Conservation (phyloP, 2,113 vertebrate species). For the Poeciliopsis turrubarensis region DNA sequence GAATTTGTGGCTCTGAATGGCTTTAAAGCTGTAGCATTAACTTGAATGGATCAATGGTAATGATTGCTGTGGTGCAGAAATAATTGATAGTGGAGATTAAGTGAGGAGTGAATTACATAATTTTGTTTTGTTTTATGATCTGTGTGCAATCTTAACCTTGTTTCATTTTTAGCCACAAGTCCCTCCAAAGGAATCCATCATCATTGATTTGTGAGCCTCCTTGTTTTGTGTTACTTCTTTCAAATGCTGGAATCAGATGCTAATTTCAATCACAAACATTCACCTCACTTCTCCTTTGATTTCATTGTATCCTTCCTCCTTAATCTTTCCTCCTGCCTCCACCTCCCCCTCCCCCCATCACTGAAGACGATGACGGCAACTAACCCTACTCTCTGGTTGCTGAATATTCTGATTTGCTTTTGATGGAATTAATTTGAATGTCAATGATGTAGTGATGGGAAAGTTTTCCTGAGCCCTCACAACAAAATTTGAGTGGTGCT, state of each 20-base stretch:
- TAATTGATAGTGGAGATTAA: slow-evolving; percentile 30
- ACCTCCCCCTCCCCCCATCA: slow-evolving; percentile 33
- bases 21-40: slow-evolving; percentile 52
- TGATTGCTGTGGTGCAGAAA: slow-evolving; percentile 51
- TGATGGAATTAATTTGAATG: slow-evolving; percentile 78
- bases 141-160: slow-evolving; percentile 4
- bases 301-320: slow-evolving; percentile 4
- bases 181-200: slow-evolving; percentile 2
- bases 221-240: slow-evolving; percentile 18
- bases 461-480: slow-evolving; percentile 46
- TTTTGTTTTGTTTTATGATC: background rate
- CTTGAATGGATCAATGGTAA: slow-evolving; percentile 56
- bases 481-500: slow-evolving; percentile 21
- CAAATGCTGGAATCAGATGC: slow-evolving; percentile 10
- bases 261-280: slow-evolving; percentile 11
- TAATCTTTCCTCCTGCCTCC: slow-evolving; percentile 8
- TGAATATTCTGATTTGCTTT: slow-evolving; percentile 68
- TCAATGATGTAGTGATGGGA: slow-evolving; percentile 67
- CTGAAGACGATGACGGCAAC: slow-evolving; percentile 45
- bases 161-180: slow-evolving; percentile 18
- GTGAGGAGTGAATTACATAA: slow-evolving; percentile 18
- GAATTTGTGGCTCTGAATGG: slow-evolving; percentile 11
- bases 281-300: slow-evolving; percentile 16
- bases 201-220: slow-evolving; percentile 2
- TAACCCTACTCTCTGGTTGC: slow-evolving; percentile 51